Base-by-base conservation (phyloP, 2,113 vertebrate species). In the Anoura caudifer region DNA sequence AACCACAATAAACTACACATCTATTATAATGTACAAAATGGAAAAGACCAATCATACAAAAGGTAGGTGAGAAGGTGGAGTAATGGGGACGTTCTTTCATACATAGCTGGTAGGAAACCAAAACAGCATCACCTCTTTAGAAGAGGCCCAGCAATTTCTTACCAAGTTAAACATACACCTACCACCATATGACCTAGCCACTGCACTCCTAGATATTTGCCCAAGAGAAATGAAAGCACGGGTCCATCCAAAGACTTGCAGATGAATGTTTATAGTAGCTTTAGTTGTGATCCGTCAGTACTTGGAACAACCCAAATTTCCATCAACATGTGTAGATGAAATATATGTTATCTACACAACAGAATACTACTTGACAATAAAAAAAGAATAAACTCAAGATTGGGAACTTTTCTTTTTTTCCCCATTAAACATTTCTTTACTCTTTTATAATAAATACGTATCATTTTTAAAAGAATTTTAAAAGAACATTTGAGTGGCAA, bases 221-320 rank as follows among this genome's bases (percentile, higher is more conserved):
- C 47, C 63, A 76, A 85, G 56, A 81, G n/a, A 79, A 96, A 90
- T 33, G 92, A 81, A 92, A 79, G 59, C 59, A 70, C 7, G 63
- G 33, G 15, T 65, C 28, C 76, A 59, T 50, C 84, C 65, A 80
- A 67, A 65, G 41, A n/a, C 15, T 9, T 73, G 14, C 12, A 92
- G 52, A 50, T 41, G 19, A 85, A 87, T n/a, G 24, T 38, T 90
- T 41, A 52, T 3, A 72, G 15, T 6, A 84, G 43, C 77, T 87
- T 77, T 92, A 83, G 65, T 43, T 80, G 31, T 76, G 43, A 47
- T 17, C 76, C 19, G 17, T 63, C 86, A 95, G 63, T n/a, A 69
- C 3, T 13, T 16, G n/a, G 4, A 83, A 91, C n/a, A 56, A 59
- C 7, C 33, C 50, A 96, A 93, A 88, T 87, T 93, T 72, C 61